A percentile compares a stretch with the other conserved stretches of the same genome.
phyloP scores from a whole-genome alignment of 2,888 invertebrate genomes.

The Harmothoe impar region DNA sequence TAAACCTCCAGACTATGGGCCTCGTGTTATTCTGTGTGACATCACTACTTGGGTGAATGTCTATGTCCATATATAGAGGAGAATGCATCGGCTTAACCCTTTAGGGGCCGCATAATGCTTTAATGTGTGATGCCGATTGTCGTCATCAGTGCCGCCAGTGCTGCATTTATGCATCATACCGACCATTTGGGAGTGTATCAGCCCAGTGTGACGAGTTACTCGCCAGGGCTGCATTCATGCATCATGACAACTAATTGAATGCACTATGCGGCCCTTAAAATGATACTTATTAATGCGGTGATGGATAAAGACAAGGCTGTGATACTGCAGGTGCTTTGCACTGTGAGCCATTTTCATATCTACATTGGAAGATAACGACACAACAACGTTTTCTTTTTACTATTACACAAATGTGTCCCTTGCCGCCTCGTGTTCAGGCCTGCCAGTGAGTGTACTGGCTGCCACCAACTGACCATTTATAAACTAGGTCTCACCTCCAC shows the following conservation, averaged over 20 bases:
- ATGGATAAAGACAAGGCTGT: conserved; percentile 3
- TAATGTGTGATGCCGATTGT: no score
- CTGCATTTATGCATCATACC: no score
- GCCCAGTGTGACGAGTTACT: neutral
- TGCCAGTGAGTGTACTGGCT: conserved; percentile 1
- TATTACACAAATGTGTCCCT: neutral
- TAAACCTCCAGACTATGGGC: no score
- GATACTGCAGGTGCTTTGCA: neutral
- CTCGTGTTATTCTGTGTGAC: no score
- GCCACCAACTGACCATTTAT: neutral
- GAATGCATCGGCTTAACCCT: neutral
- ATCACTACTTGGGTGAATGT: no score
- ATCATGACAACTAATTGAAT: no score
- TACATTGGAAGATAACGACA: conserved; percentile 1
- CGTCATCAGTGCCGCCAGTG: no score
- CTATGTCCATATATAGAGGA: neutral
- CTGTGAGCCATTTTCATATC: neutral
- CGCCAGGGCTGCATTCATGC: neutral
- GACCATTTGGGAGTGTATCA: no score
- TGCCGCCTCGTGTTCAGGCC: conserved; percentile 8
- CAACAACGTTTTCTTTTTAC: neutral
- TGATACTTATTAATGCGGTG: neutral
- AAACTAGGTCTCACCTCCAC: neutral
- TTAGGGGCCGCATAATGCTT: no score
- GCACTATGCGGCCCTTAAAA: no score